Evolutionary conservation across 2,113 vertebrate species (phyloP), one percentile per base, ranked within the genome.

Genomic region (Ornithorhynchus anatinus): DNA sequence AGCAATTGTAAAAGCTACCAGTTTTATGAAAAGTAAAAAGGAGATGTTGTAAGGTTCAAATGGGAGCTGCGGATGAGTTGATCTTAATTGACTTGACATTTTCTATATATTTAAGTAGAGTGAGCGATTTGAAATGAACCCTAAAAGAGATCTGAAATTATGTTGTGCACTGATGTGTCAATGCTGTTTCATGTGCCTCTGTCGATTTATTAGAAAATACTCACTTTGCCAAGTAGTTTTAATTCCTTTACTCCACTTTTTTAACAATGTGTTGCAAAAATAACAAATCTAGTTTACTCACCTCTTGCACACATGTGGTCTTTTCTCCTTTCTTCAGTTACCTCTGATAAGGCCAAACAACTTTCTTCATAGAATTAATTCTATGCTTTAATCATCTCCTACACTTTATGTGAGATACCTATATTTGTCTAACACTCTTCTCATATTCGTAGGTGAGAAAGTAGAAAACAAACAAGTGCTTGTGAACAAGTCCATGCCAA

Each of bases 401-500:
- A 6, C n/a, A 20, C 54, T 23, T 9, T 16, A 1, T 12, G 11
- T 5, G 19, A 60, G 22, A 29, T 42, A 45, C 5, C n/a, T 35
- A 12, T 0, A 5, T 14, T 5, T 37, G 6, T 32, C 48, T 53
- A 22, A 38, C 6, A 3, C 8, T 19, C 5, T 64, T 73, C 15
- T 61, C 67, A 14, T 81, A 42, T 39, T 38, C 33, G 11, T 84
- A 99, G 98, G 98, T 84, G 98, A 99, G 89, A 96, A 92, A 75
- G 97, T 99, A 39, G 96, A 99, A 88, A 99, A 99, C 86, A 98
- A 99, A 50, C 98, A 99, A 88, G 96, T 99, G 60, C 87, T 99
- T 62, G 96, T 99, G 51, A 99, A 99, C 77, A 99, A 99, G 73
- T 99, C 96, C 8, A 99, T 99, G 98, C 98, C 98, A 68, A 98